Percentiles rank a stretch among this genome's conserved stretches.
These are phyloP conservation scores for Campoplex capitator DNA, from an alignment of 2,888 invertebrate genomes.

Conservation along the genomic window DNA sequence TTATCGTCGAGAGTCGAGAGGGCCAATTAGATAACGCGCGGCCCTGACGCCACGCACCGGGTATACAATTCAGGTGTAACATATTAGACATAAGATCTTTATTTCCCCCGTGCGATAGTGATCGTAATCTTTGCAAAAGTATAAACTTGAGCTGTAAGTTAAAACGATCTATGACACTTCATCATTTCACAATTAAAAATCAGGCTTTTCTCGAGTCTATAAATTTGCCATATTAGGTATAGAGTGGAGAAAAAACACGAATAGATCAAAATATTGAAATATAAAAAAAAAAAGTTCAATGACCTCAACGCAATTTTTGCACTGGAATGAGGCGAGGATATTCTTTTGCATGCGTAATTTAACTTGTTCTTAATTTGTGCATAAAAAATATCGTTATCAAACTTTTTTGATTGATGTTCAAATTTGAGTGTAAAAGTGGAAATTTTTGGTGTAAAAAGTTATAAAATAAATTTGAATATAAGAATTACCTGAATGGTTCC, in stretches of 20 bases:
- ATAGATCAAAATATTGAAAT: background rate
- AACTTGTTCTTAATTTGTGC: background rate
- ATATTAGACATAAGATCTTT: background rate
- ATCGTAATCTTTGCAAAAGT: background rate
- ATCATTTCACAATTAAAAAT: background rate
- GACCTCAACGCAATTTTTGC: too few relatives aligned
- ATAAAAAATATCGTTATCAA: background rate
- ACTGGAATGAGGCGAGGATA: background rate
- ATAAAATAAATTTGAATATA: background rate
- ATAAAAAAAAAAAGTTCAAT: too few relatives aligned
- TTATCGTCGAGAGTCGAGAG: constrained; percentile 38
- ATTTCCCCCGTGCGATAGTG: background rate
- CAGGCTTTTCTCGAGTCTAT: background rate
- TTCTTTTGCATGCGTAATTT: background rate
- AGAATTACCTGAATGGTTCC: too few relatives aligned
- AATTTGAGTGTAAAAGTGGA: background rate
- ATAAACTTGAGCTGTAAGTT: background rate
- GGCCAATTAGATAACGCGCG: constrained; percentile 37
- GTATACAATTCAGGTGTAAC: background rate
- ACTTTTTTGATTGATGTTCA: background rate
- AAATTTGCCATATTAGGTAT: background rate
- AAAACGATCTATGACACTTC: background rate
- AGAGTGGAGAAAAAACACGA: background rate
- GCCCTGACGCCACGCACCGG: background rate
- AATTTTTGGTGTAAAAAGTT: background rate